Evolutionary conservation across 2,113 vertebrate species (phyloP).

Genomic region (Neotoma lepida): DNA sequence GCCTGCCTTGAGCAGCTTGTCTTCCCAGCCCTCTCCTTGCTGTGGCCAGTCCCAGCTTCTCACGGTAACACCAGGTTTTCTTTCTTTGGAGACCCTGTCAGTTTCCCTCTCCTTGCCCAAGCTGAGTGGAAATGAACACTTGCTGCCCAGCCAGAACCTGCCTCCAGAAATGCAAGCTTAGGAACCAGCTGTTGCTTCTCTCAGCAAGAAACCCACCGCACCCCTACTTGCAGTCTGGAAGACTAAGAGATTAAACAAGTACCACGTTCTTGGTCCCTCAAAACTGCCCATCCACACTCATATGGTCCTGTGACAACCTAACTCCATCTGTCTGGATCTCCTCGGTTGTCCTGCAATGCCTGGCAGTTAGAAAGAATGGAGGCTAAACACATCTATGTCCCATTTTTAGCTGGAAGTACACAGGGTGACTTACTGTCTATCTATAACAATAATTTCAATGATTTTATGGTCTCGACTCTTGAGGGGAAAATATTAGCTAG

Average conservation of each 20-base stretch:
- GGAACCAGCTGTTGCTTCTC: not conserved
- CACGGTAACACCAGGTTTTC: not conserved
- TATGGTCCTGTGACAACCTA: not conserved
- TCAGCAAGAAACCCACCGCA: not conserved
- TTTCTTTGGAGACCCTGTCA: not conserved
- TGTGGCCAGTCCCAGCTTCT: not conserved
- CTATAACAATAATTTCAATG: not conserved
- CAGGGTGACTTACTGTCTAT: not conserved
- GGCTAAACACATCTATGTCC: too few relatives aligned
- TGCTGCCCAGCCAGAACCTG: not conserved
- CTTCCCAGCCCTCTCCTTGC: not conserved
- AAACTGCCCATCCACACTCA: not conserved
- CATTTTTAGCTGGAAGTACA: not conserved
- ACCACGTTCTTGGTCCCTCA: not conserved
- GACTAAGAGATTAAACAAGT: not conserved
- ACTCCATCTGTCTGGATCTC: too few relatives aligned
- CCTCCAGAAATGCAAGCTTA: not conserved
- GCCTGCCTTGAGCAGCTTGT: not conserved
- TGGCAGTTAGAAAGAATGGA: too few relatives aligned
- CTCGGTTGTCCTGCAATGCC: not conserved
- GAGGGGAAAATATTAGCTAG: not conserved
- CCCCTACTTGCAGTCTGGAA: not conserved
- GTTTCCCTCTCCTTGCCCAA: not conserved
- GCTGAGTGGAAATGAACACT: not conserved
- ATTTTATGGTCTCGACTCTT: not conserved